Percentiles rank a stretch among this genome's conserved stretches.
These are phyloP conservation scores for Nymphalis io DNA, from an alignment of 1,140 invertebrate genomes.

Conservation along the genomic window DNA sequence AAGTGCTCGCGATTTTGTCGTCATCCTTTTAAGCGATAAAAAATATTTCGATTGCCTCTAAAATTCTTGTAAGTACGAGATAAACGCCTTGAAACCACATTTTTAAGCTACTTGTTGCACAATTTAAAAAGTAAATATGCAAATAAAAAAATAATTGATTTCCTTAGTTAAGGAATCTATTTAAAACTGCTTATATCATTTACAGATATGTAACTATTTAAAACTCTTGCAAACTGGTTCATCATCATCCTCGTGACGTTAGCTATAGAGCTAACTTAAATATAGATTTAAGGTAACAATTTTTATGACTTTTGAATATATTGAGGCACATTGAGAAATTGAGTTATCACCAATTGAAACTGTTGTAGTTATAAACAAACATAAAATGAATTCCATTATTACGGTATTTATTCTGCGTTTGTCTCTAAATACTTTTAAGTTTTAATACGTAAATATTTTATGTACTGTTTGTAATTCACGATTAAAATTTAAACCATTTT, in stretches of 20 bases:
- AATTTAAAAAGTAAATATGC: conserved; percentile 15
- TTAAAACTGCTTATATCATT: neutral
- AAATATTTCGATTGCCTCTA: conserved; percentile 17
- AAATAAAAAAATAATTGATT: neutral
- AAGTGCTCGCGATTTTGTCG: conserved; percentile 26
- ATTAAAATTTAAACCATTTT: too few species aligned
- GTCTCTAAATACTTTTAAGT: too few species aligned
- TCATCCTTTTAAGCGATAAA: conserved; percentile 24
- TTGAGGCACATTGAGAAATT: too few species aligned
- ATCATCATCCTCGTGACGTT: neutral
- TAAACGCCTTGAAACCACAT: conserved; percentile 31
- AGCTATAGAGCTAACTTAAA: too few species aligned
- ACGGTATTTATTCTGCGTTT: too few species aligned
- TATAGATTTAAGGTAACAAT: too few species aligned
- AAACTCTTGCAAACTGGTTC: neutral
- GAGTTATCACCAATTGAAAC: too few species aligned
- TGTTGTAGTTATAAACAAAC: too few species aligned
- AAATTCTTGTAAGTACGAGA: conserved; percentile 15
- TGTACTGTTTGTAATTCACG: too few species aligned
- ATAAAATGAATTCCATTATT: too few species aligned
- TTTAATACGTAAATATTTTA: too few species aligned
- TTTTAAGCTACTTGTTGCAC: conserved; percentile 24
- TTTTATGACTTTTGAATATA: too few species aligned
- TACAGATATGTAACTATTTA: neutral
- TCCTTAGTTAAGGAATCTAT: conserved; percentile 12